These are phyloP conservation scores for Dendrolimus punctatus DNA, from an alignment of 1,140 invertebrate species.

Conservation along the genomic window DNA sequence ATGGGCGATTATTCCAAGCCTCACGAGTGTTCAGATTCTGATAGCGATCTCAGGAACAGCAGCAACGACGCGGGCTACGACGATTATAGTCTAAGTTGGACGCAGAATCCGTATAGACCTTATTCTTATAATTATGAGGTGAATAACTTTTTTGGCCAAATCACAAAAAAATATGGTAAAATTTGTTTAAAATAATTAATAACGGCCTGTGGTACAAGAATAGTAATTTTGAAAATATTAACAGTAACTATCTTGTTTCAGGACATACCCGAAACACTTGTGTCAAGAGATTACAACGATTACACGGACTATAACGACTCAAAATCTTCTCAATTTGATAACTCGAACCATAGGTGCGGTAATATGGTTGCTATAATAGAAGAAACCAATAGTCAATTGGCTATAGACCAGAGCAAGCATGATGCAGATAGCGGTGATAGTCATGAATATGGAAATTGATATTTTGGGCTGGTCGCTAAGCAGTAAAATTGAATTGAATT, in stretches of 20 bases:
- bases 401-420: conserved; percentile 37
- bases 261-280: conserved; percentile 21
- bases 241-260: conserved; percentile 9
- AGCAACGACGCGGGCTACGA: conserved; percentile 26
- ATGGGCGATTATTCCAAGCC: conserved; percentile 50
- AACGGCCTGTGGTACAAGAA: background rate
- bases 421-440: conserved; percentile 20
- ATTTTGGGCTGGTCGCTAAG: no score
- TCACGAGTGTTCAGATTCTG: conserved; percentile 34
- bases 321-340: conserved; percentile 3
- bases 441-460: conserved; percentile 11
- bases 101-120: conserved; percentile 22
- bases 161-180: conserved; percentile 15
- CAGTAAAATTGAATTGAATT: no score
- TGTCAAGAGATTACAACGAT: conserved; percentile 20
- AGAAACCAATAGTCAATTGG: conserved; percentile 47
- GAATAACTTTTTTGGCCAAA: background rate
- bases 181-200: background rate
- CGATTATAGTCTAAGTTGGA: conserved; percentile 35
- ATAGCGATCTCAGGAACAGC: conserved; percentile 38
- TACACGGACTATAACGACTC: conserved; percentile 13
- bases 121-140: conserved; percentile 16
- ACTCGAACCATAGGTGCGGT: conserved; percentile 1
- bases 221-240: no score
- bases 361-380: conserved; percentile 25